phyloP scores from a whole-genome alignment of 2,888 invertebrate species.

The Limnephilus marmoratus region DNA sequence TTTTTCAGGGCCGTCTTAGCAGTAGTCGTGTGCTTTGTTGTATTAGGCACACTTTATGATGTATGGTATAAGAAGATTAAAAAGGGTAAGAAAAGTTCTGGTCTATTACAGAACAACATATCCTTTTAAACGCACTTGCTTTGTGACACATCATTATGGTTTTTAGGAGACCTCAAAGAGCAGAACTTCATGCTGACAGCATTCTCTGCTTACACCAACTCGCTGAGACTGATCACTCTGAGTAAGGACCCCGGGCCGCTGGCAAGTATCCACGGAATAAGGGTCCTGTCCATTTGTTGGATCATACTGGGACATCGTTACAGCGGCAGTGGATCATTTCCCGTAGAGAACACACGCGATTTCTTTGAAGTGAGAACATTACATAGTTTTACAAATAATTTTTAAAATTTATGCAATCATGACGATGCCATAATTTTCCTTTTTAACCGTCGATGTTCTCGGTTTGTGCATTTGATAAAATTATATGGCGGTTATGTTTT shows the following conservation, averaged over 20 bases:
- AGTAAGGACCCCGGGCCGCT: slow-evolving; percentile 51
- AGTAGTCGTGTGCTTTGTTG: not conserved
- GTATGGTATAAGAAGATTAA: not conserved
- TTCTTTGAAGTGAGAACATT: not conserved
- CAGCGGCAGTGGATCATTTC: not conserved
- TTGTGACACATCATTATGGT: too few species aligned
- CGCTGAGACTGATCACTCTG: slow-evolving; percentile 22
- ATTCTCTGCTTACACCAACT: slow-evolving; percentile 55
- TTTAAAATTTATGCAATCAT: too few species aligned
- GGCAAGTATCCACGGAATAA: slow-evolving; percentile 63
- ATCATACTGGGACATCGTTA: slow-evolving; percentile 62
- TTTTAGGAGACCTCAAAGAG: not conserved
- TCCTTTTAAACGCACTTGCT: not conserved
- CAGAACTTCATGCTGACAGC: not conserved
- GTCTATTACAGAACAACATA: too few species aligned
- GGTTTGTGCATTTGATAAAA: too few species aligned
- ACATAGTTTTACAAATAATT: too few species aligned
- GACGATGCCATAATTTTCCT: not conserved
- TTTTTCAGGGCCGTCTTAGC: not conserved
- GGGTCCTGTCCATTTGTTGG: slow-evolving; percentile 64
- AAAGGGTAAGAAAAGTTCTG: not conserved
- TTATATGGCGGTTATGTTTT: too few species aligned
- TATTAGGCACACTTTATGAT: not conserved
- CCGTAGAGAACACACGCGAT: not conserved
- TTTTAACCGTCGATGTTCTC: too few species aligned